Conservation (phyloP, 2,888 invertebrate genomes). For the Agrilus mali region DNA sequence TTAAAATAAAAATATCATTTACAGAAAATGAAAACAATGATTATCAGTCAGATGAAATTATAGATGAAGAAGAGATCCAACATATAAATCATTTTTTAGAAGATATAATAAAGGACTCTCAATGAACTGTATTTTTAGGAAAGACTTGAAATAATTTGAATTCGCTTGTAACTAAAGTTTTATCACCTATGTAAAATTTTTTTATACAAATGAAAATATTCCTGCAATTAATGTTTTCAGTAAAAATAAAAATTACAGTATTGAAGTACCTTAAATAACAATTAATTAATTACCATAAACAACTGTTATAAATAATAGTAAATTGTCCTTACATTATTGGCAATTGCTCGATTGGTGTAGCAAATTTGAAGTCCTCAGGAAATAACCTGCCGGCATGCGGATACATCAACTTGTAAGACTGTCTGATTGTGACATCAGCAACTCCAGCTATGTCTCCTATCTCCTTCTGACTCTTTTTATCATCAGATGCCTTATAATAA, state of each 20-base stretch:
- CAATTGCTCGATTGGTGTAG: constrained; percentile 85
- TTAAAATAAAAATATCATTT: constrained; percentile 4
- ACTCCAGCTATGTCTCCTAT: constrained; percentile 98
- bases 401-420: constrained; percentile 95
- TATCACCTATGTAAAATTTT: constrained; percentile 3
- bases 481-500: constrained; percentile 61
- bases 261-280: neutral
- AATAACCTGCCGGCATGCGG: constrained; percentile 86
- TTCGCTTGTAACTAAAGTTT: neutral
- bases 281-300: neutral
- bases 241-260: neutral
- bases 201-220: constrained; percentile 3
- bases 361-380: constrained; percentile 92
- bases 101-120: too few relatives aligned
- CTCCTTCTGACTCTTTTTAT: constrained; percentile 91
- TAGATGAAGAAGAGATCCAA: constrained; percentile 3
- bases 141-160: neutral
- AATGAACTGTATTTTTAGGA: too few relatives aligned
- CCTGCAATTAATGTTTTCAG: constrained; percentile 4
- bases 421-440: constrained; percentile 94
- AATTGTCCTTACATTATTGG: constrained; percentile 58
- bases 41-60: constrained; percentile 4
- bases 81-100: too few relatives aligned
- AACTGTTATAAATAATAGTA: neutral
- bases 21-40: constrained; percentile 1